Evolutionary conservation across 92 coral and sea anemone genomes (phyloP).

Genomic region (Diadumene lineata): DNA sequence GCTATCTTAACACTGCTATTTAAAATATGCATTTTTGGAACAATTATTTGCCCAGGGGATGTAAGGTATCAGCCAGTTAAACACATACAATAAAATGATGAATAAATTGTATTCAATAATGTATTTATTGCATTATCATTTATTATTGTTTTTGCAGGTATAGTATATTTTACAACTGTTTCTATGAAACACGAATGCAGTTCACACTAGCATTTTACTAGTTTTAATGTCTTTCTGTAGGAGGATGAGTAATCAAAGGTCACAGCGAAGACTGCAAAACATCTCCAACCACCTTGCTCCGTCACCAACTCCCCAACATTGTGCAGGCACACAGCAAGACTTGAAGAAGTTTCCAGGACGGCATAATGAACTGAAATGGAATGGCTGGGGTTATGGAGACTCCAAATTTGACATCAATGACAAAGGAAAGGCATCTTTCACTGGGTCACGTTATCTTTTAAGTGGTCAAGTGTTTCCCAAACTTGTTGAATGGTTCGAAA

Average conservation of each 20-base stretch:
- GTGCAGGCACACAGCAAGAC: slow-evolving; percentile 31
- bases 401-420: slow-evolving; percentile 70
- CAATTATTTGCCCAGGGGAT: no score
- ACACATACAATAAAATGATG: no score
- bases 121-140: no score
- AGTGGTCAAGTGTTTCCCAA: slow-evolving; percentile 94
- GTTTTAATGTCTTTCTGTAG: not conserved
- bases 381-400: slow-evolving; percentile 97
- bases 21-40: no score
- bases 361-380: slow-evolving; percentile 78
- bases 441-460: slow-evolving; percentile 79
- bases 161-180: no score
- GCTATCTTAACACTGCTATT: no score
- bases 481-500: slow-evolving; percentile 83
- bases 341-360: slow-evolving; percentile 58
- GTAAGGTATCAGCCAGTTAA: no score
- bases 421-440: slow-evolving; percentile 72
- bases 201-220: no score
- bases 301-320: slow-evolving; percentile 29
- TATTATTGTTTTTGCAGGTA: no score
- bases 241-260: slow-evolving; percentile 42
- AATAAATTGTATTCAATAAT: no score
- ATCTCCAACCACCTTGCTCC: slow-evolving; percentile 63
- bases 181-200: no score
- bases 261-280: slow-evolving; percentile 61